Percentiles rank a stretch among this genome's conserved stretches.
Evolutionary conservation across 35 echinoderm and acorn worm genomes (phyloP).

Genomic region (Heliocidaris erythrogramma): DNA sequence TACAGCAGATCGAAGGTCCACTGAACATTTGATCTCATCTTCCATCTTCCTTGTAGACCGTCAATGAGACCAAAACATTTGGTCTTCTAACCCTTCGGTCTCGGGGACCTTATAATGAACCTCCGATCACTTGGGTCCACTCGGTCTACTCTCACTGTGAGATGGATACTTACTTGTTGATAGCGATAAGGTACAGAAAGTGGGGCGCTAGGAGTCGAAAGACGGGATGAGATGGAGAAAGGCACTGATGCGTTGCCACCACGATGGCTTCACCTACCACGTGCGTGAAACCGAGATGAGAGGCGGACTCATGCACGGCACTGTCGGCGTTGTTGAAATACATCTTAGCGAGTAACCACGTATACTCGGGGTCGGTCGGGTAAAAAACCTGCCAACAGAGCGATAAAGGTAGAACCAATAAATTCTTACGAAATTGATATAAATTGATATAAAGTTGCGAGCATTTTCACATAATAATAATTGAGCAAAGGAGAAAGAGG

Average conservation of each 20-base stretch:
- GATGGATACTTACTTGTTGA: slow-evolving; percentile 60
- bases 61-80: too few species aligned
- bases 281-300: slow-evolving; percentile 85
- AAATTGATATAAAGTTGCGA: neutral
- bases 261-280: slow-evolving; percentile 62
- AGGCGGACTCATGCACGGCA: slow-evolving; percentile 59
- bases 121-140: too few species aligned
- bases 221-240: slow-evolving; percentile 83
- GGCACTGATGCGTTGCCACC: slow-evolving; percentile 58
- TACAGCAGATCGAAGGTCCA: too few species aligned
- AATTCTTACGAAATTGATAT: neutral
- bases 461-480: neutral
- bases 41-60: too few species aligned
- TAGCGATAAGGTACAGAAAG: slow-evolving; percentile 71
- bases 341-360: slow-evolving; percentile 81
- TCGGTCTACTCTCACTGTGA: neutral
- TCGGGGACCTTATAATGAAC: too few species aligned
- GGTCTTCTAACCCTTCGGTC: too few species aligned
- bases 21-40: neutral
- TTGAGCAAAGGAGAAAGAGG: neutral
- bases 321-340: slow-evolving; percentile 83
- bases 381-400: slow-evolving; percentile 65
- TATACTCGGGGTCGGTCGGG: slow-evolving; percentile 69
- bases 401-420: neutral
- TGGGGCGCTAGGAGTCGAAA: slow-evolving; percentile 77